Evolutionary conservation across 2,113 vertebrate genomes (phyloP).

Genomic region (Macquaria ambigua): DNA sequence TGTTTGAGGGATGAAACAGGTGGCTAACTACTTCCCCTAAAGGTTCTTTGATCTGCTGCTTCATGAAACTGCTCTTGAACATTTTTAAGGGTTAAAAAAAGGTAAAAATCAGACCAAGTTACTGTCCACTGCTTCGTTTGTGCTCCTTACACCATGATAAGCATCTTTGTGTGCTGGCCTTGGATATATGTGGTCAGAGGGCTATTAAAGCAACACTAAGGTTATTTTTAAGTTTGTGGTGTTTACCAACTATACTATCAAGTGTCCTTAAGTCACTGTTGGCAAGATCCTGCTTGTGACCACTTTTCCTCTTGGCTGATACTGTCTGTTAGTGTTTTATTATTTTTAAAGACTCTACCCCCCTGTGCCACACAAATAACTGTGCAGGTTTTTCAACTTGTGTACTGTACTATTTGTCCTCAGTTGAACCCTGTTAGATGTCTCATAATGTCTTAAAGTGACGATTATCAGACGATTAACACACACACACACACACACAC

Average conservation of each 20-base stretch:
- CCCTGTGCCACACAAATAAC: conserved; percentile 12
- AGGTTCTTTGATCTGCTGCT: neutral
- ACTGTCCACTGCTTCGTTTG: conserved; percentile 2
- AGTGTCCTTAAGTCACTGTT: conserved; percentile 23
- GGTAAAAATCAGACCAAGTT: conserved; percentile 1
- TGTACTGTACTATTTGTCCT: neutral
- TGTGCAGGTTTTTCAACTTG: neutral
- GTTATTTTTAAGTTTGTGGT: conserved; percentile 30
- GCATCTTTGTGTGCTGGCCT: neutral
- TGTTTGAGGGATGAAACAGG: conserved; percentile 4
- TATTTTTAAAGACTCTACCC: conserved; percentile 1
- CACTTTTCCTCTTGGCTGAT: neutral
- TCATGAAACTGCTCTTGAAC: conserved; percentile 23
- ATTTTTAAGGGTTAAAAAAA: conserved; percentile 18
- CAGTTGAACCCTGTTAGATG: neutral
- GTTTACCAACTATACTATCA: neutral
- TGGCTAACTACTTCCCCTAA: neutral
- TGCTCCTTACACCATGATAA: neutral
- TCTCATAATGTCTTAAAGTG: conserved; percentile 27
- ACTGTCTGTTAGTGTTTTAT: conserved; percentile 9
- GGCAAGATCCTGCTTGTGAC: conserved; percentile 16
- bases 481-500: neutral
- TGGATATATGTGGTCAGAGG: neutral
- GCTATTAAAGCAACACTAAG: neutral
- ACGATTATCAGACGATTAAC: conserved; percentile 6